Evolutionary conservation across 2,113 vertebrate species (phyloP), one percentile per base, ranked within the genome.

Genomic region (Rhineura floridana): DNA sequence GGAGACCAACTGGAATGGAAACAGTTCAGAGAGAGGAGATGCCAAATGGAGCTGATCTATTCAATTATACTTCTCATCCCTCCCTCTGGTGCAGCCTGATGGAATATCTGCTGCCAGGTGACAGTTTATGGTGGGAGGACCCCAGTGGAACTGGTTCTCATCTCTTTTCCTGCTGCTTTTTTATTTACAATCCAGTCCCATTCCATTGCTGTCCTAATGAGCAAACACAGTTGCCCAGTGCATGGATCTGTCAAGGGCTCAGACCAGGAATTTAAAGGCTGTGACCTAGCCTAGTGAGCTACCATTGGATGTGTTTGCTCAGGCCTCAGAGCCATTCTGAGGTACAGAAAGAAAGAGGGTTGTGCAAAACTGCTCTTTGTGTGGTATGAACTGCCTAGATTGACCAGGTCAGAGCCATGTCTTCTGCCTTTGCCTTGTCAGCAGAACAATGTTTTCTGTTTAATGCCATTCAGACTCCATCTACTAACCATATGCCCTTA

Each of bases 311-410:
- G 39, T 46, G 73, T 28, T n/a, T n/a, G n/a, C n/a, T n/a, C n/a
- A n/a, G n/a, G 10, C 30, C 73, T 76, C 44, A 46, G 42, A 46
- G 44, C 23, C 21, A 1, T 76, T 25, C 46, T 28, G 23, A 28
- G 36, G 25, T 21, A 46, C 42, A 73, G 21, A n/a, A 72, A 72
- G 39, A 39, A 75, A 75, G 19, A 23, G 73, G 10, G 42, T 42
- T 46, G 23, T 76, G 23, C 73, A 46, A 42, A 4, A 44, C 65
- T 76, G 73, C 42, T 75, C 42, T 75, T 3, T 59, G 83, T 6
- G 10, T 44, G 2, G 0, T 59, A 21, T 59, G 55, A 19, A 5
- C 55, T 19, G n/a, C n/a, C n/a, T n/a, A n/a, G n/a, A n/a, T n/a
- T n/a, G n/a, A n/a, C n/a, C n/a, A n/a, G n/a, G n/a, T n/a, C n/a